Base-by-base conservation (phyloP, 37 sponge, comb jelly and placozoan genomes). In the Eunapius fragilis region DNA sequence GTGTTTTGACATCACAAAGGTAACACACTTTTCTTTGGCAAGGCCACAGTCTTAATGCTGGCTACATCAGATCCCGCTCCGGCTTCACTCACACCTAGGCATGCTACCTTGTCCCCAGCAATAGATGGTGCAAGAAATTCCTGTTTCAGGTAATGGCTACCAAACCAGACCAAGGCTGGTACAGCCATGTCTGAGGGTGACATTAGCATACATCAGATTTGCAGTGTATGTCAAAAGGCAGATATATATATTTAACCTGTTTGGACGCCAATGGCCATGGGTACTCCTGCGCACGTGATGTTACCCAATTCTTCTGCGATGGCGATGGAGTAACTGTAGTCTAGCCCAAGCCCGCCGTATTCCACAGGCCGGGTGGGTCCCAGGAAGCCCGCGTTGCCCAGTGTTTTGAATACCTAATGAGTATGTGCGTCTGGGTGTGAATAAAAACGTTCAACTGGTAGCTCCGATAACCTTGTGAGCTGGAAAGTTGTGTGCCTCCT, bases 241-340 rank as follows among this genome's bases (percentile, higher is more conserved):
- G 71, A 27, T 70, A 70, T 70, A 28, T 23, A 13, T 30, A 72
- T n/a, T 76, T 9, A 0, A 90, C 91, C 91, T 28, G 92, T 92
- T 32, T 96, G 96, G 13, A 98, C 96, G n/a, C 98, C 98, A 78
- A 98, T 96, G 0, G 93, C 96, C 98, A 98, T 98, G 28, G 91
- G 91, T 22, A 96, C 96, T 0, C 86, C 94, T 7, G 85, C 93
- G 74, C 89, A 90, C 30, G 28, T 48, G 14, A 98, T 92, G 81
- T 68, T 77, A 25, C 96, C 98, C 32, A 94, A 81, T 71, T 94
- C 94, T 82, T 98, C 94, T 10, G 96, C 96, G 0, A 96, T 90
- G 26, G 96, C 98, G 25, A 96, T 89, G 32, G 88, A 85, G 80
- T 90, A 98, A 50, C 88, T 85, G 76, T 78, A 88, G 84, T 95